These are phyloP conservation scores for Pseudomyrmex dendroicus DNA, from an alignment of 1,140 invertebrate species.

Conservation along the genomic window DNA sequence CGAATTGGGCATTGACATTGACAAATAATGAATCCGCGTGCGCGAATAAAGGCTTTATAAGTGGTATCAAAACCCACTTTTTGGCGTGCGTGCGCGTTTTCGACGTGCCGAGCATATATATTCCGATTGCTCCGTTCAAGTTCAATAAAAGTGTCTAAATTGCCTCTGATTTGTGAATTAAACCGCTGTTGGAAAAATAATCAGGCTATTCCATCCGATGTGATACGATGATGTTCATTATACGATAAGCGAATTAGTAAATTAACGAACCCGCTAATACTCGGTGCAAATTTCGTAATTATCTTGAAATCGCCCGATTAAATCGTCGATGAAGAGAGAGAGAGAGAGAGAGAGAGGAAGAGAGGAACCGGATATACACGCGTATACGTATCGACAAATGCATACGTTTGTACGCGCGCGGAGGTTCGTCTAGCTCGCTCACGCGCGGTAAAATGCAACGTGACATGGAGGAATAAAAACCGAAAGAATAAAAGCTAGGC, in stretches of 20 bases:
- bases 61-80: constrained; percentile 28
- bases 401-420: constrained; percentile 15
- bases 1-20: neutral
- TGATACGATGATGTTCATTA: neutral
- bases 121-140: constrained; percentile 19
- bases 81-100: constrained; percentile 7
- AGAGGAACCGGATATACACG: neutral
- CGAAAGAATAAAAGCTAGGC: constrained; percentile 56
- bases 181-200: constrained; percentile 25
- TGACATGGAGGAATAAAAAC: constrained; percentile 54
- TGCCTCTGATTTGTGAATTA: constrained; percentile 30
- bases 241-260: constrained; percentile 37
- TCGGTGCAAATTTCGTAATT: constrained; percentile 32
- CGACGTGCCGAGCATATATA: constrained; percentile 32
- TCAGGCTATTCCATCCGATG: neutral
- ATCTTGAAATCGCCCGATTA: constrained; percentile 47
- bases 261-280: constrained; percentile 46
- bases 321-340: constrained; percentile 31
- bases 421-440: constrained; percentile 41
- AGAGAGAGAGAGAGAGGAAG: neutral
- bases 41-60: constrained; percentile 5
- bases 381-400: constrained; percentile 30
- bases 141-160: constrained; percentile 39
- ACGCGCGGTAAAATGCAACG: constrained; percentile 54
- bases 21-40: constrained; percentile 42